Conservation (phyloP, 2,113 vertebrate genomes). For the Cygnus buccinator region DNA sequence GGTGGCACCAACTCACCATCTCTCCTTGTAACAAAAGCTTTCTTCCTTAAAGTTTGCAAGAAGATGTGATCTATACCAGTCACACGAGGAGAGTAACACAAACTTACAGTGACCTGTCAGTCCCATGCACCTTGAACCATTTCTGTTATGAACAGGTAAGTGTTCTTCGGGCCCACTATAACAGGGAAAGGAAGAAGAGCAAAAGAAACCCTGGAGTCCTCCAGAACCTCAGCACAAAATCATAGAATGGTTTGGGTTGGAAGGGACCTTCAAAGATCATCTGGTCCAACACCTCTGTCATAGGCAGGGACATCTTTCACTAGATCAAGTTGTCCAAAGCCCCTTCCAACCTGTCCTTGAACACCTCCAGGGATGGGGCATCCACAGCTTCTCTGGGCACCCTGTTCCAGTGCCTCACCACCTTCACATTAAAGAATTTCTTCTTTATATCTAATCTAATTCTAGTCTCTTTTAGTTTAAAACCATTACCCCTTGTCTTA, state of each 20-base stretch:
- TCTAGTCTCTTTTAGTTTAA: neutral
- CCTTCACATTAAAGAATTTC: neutral
- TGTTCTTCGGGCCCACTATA: neutral
- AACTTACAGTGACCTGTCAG: neutral
- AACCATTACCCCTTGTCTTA: neutral
- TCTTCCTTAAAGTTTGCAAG: neutral
- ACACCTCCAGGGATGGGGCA: neutral
- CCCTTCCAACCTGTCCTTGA: neutral
- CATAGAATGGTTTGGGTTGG: neutral
- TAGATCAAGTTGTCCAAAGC: neutral
- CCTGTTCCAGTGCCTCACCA: neutral
- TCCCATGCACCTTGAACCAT: neutral
- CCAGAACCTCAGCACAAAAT: neutral
- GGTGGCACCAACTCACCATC: neutral
- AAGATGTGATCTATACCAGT: neutral
- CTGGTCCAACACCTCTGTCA: neutral
- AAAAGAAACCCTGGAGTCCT: neutral
- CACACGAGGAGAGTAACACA: neutral
- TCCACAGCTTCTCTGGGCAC: neutral
- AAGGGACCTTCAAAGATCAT: neutral
- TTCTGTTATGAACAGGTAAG: neutral
- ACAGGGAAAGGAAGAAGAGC: neutral
- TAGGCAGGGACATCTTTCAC: neutral
- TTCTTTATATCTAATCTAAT: neutral
- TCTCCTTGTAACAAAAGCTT: neutral